phyloP scores from a whole-genome alignment of 2,888 invertebrate species.

The Phrixothrix hirtus region DNA sequence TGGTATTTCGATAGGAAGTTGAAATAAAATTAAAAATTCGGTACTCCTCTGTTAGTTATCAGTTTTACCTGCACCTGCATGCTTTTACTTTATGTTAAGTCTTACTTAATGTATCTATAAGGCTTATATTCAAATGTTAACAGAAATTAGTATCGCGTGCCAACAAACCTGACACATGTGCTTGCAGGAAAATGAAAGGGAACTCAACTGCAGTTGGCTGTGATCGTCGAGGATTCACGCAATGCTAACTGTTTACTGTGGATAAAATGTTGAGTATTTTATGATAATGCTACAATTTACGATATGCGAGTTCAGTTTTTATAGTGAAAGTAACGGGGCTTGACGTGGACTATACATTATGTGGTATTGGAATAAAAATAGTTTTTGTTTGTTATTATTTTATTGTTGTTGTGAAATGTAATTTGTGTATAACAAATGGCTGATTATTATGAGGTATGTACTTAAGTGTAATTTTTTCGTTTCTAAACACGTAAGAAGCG shows the following conservation, averaged over 20 bases:
- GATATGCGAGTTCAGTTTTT: background rate
- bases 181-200: slow-evolving; percentile 25
- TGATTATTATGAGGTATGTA: slow-evolving; percentile 35
- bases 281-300: background rate
- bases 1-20: background rate
- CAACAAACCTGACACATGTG: slow-evolving; percentile 34
- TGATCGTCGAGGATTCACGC: slow-evolving; percentile 22
- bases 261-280: slow-evolving; percentile 9
- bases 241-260: slow-evolving; percentile 14
- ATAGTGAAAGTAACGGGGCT: background rate
- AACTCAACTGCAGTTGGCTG: slow-evolving; percentile 24
- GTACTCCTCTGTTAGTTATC: slow-evolving; percentile 1
- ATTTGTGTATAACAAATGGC: slow-evolving; percentile 21
- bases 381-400: slow-evolving; percentile 2
- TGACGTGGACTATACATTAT: background rate
- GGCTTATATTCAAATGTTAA: slow-evolving; percentile 19
- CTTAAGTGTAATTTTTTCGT: background rate
- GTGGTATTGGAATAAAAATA: background rate
- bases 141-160: slow-evolving; percentile 36
- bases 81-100: background rate
- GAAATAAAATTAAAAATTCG: background rate
- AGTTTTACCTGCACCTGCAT: slow-evolving; percentile 5
- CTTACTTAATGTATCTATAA: slow-evolving; percentile 13
- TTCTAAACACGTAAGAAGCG: background rate
- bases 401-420: background rate